Evolutionary conservation across 2,797 vertebrate species (phyloP), one percentile per base, ranked within the genome.

Genomic region (Poecile montanus): DNA sequence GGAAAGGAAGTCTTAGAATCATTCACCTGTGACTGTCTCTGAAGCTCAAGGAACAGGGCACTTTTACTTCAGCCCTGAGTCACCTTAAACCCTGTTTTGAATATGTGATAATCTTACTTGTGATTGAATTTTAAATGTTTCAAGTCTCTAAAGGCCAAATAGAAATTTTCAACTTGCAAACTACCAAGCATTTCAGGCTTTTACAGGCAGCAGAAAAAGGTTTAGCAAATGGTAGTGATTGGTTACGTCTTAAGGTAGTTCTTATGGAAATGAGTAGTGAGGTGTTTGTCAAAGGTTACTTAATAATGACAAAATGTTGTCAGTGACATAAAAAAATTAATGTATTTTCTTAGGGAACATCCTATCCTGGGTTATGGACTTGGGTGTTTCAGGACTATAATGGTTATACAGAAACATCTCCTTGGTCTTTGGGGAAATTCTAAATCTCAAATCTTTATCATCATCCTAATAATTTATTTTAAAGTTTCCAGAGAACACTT

Each of bases 251-350:
- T 51, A 38, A 71, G 61, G 45, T 79, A 67, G 66, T 68, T 84
- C 57, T 61, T 71, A 32, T 8, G 44, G 81, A 87, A 94, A 85
- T 82, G 89, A 88, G 34, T 68, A 17, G 29, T 45, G 73, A 93
- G 48, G 29, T 91, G 78, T 61, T 82, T 65, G 19, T 48, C 79
- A 48, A 9, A 40, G 51, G 50, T 75, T 83, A 38, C 56, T 94
- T 89, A 83, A 91, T 68, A 87, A 83, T 77, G 60, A 83, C 20
- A 94, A 88, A 92, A 89, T 83, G 45, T 51, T 67, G 38, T 80
- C 61, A 85, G 38, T 88, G 47, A 58, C 44, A 65, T 54, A 44
- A 79, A 86, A 60, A 57, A 38, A 32, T 22, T 5, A 10, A 34
- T 4, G 4, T 57, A 23, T 14, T 73, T 83, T 83, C 84, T 79